These are phyloP conservation scores for Clarias platycephalus DNA, from an alignment of 2,797 vertebrate genomes.

Conservation along the genomic window DNA sequence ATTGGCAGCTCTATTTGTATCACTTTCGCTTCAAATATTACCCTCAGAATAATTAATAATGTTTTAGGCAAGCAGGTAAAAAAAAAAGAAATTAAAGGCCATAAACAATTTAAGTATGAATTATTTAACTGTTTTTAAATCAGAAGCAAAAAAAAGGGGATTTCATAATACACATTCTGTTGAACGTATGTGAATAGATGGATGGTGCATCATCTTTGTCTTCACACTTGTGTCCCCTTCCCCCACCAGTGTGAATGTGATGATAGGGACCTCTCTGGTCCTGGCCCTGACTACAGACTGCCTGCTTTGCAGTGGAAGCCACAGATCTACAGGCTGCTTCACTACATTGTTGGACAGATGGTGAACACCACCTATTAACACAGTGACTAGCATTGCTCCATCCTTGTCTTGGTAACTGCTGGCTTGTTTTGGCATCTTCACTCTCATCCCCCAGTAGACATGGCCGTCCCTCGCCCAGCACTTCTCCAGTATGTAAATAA, in stretches of 20 bases:
- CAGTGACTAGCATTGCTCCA: conserved; percentile 73
- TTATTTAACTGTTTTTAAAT: neutral
- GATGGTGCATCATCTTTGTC: conserved; percentile 24
- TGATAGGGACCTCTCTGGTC: conserved; percentile 57
- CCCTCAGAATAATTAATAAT: neutral
- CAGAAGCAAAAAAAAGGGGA: neutral
- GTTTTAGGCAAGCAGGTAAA: neutral
- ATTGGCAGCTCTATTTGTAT: neutral
- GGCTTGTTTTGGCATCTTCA: conserved; percentile 73
- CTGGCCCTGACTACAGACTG: conserved; percentile 63
- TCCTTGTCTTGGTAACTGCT: conserved; percentile 76
- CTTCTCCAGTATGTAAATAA: conserved; percentile 63
- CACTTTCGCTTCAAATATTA: neutral
- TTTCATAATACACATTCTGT: neutral
- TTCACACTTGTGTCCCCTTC: conserved; percentile 15
- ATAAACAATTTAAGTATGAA: neutral
- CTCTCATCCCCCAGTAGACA: conserved; percentile 58
- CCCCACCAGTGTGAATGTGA: conserved; percentile 24
- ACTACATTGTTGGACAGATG: conserved; percentile 70
- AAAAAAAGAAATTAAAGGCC: neutral
- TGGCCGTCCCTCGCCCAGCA: conserved; percentile 62
- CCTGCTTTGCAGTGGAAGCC: conserved; percentile 25
- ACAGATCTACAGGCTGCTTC: conserved; percentile 65
- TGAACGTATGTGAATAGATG: neutral
- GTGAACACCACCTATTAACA: conserved; percentile 70